A percentile compares a stretch with the other conserved stretches of the same genome.
These are phyloP conservation scores for Folsomia candida DNA, from an alignment of 2,888 invertebrate genomes.

Conservation along the genomic window DNA sequence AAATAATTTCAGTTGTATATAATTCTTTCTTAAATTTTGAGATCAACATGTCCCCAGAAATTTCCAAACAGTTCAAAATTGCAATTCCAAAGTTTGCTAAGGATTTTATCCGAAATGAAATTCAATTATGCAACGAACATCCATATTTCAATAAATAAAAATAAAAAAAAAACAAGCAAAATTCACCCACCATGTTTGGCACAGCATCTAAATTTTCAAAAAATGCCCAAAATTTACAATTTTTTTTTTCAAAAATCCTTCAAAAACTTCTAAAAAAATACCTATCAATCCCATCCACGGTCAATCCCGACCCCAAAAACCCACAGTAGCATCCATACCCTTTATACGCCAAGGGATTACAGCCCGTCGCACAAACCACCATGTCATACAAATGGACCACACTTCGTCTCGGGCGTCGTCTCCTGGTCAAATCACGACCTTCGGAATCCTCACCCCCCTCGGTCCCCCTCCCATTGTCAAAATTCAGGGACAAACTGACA, in stretches of 20 bases:
- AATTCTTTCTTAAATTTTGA: too few species aligned
- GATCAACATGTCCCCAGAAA: too few species aligned
- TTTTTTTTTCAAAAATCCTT: neutral
- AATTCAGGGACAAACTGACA: neutral
- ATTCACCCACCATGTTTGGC: too few species aligned
- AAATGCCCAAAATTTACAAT: conserved; percentile 31
- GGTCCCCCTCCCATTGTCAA: conserved; percentile 14
- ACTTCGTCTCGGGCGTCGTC: conserved; percentile 65
- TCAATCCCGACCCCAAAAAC: conserved; percentile 74
- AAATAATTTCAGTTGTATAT: too few species aligned
- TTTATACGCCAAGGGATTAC: conserved; percentile 77
- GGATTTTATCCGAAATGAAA: too few species aligned
- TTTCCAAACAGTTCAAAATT: too few species aligned
- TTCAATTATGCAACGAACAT: too few species aligned
- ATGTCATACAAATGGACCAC: conserved; percentile 79
- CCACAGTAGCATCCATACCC: conserved; percentile 91
- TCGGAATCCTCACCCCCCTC: conserved; percentile 4
- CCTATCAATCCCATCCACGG: conserved; percentile 79
- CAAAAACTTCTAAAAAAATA: conserved; percentile 55
- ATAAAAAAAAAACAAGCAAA: too few species aligned
- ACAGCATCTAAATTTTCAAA: conserved; percentile 70
- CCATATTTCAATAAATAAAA: too few species aligned
- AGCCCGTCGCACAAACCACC: conserved; percentile 66
- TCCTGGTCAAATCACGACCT: conserved; percentile 23
- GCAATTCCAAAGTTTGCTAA: too few species aligned